Conservation (phyloP, 2,888 invertebrate species). For the Clepsis dumicolana region DNA sequence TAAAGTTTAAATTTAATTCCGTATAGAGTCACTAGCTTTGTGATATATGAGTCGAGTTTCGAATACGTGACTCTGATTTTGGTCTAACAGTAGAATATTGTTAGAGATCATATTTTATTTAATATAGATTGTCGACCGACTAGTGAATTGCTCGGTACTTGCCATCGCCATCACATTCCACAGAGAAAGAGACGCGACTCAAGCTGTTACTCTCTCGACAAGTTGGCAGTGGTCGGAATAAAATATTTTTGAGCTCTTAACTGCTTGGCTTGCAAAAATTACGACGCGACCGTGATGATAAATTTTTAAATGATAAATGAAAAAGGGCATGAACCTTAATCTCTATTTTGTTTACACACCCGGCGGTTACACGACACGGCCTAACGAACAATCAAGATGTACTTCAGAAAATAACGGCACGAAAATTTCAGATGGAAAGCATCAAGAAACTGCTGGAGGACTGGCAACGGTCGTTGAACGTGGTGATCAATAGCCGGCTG, state of each 20-base stretch:
- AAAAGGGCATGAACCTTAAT: neutral
- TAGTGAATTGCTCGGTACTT: too few relatives aligned
- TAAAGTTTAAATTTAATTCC: neutral
- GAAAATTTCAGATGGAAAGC: constrained; percentile 67
- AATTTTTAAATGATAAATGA: too few relatives aligned
- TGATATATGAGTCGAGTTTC: neutral
- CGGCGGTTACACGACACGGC: neutral
- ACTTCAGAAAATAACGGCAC: neutral
- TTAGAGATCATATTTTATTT: too few relatives aligned
- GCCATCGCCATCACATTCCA: too few relatives aligned
- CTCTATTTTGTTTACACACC: neutral
- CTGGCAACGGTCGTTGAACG: constrained; percentile 74
- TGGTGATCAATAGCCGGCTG: constrained; percentile 70
- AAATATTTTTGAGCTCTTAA: too few relatives aligned
- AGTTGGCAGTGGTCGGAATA: too few relatives aligned
- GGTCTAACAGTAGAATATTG: neutral
- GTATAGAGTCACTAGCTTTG: neutral
- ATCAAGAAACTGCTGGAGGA: constrained; percentile 73
- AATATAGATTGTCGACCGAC: too few relatives aligned
- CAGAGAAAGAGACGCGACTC: too few relatives aligned
- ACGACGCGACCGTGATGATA: too few relatives aligned
- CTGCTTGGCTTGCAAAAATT: too few relatives aligned
- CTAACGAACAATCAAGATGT: neutral
- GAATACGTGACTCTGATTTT: neutral
- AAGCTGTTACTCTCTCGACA: too few relatives aligned